Evolutionary conservation across 2,888 invertebrate species (phyloP), one percentile per base, ranked within the genome.

Genomic region (Drosophila anceps): DNA sequence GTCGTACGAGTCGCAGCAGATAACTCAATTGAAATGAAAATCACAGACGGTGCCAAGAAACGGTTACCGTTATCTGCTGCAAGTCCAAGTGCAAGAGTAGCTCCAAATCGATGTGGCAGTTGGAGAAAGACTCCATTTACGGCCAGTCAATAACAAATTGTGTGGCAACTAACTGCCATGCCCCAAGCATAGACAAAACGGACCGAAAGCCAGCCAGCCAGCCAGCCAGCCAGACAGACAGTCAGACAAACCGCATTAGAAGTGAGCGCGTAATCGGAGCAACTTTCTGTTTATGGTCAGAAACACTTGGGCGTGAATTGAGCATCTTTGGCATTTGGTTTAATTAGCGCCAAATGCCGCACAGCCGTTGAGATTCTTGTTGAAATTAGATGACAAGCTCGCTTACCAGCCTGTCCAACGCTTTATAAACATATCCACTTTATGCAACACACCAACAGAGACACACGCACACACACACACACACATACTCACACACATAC

Each of bases 251-350:
- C 66, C 57, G 70, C 73, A 82, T 85, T 85, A 85, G 89, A 86
- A 88, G 71, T 48, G 69, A 66, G 31, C 68, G 65, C 51, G 58
- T 76, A 88, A 88, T 77, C 85, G 71, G 88, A 85, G 76, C 88
- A 79, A 66, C 68, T 63, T 58, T 65, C 86, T 79, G 54, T 64
- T 82, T 91, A 91, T 91, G 91, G 91, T 65, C 76, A 81, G 72
- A 86, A 87, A 82, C 88, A 90, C 87, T 91, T 91, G 84, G 90
- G 83, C 83, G 86, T 87, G 90, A 90, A 90, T 88, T 88, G 91
- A 84, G 77, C 76, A 81, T 81, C 81, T 84, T 79, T 87, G 86
- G 86, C 82, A 88, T 82, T 88, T 76, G 75, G 76, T 76, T 88
- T 86, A 86, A 86, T 86, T 86, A 86, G 82, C 79, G 41, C 27